Evolutionary conservation across 1,140 invertebrate species (phyloP), one percentile per base, ranked within the genome.

Genomic region (Drosophila orena): DNA sequence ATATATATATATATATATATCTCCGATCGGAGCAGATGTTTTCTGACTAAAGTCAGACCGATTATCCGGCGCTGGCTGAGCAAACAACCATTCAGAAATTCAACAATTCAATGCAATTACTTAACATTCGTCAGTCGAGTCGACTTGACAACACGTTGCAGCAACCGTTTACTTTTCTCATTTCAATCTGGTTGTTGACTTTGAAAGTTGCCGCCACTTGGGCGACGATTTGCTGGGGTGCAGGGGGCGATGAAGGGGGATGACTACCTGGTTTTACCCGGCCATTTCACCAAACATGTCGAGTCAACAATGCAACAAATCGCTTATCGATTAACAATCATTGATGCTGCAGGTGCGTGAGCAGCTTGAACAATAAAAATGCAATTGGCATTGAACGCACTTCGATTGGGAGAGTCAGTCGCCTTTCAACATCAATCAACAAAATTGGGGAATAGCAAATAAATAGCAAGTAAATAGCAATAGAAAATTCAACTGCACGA

Each of bases 131-230:
- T 71, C 47, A 46, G 50, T 12, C 14, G 30, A 12, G 20, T 17
- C 55, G 40, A 56, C 68, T 42, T 40, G 47, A 60, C 69, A 79
- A 64, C 70, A 59, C 55, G 55, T 69, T 68, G 68, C 61, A 80
- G 57, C 62, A 65, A 74, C 42, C 68, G 64, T 71, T 71, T 71
- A 71, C 68, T 71, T 71, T 71, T 71, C 68, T 71, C 68, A 71
- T 71, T 71, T 71, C 65, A 71, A 70, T 57, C 68, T 70, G 54
- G 79, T 59, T 74, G 79, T 84, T 83, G 80, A 83, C 76, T 79
- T 84, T 65, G 65, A 79, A 79, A 83, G 74, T 78, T 46, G 74
- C 79, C 75, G 77, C 71, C 53, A 56, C 53, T 27, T 14, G 55
- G 20, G 40, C 38, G 55, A 50, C 46, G 44, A 11, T 5, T 42